These are phyloP conservation scores for Dichetophora obliterata DNA, from an alignment of 2,888 invertebrate genomes.

Conservation along the genomic window DNA sequence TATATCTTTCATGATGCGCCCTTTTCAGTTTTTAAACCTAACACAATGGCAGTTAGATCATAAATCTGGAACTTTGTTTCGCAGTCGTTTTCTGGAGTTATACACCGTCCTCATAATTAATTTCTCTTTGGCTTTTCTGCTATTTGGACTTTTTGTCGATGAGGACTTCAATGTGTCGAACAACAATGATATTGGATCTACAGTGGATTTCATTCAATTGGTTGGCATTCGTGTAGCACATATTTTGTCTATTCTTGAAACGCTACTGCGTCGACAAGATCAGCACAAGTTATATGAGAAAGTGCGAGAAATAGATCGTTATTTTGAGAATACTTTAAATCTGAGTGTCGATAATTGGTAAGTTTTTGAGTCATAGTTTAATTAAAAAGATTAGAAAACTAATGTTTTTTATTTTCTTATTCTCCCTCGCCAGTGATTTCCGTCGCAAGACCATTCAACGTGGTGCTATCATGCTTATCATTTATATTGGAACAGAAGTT, in stretches of 20 bases:
- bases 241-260: conserved; percentile 58
- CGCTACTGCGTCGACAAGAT: conserved; percentile 53
- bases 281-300: conserved; percentile 53
- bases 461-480: conserved; percentile 50
- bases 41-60: conserved; percentile 53
- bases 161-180: conserved; percentile 36
- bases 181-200: conserved; percentile 54
- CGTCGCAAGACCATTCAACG: conserved; percentile 44
- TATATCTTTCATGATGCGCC: conserved; percentile 49
- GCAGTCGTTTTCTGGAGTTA: conserved; percentile 53
- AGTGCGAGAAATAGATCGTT: conserved; percentile 60
- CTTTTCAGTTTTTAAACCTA: conserved; percentile 55
- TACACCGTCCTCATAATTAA: conserved; percentile 53
- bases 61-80: conserved; percentile 46
- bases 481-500: conserved; percentile 55
- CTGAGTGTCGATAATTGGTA: conserved; percentile 54
- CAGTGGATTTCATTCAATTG: conserved; percentile 64
- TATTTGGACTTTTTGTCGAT: conserved; percentile 54
- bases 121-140: conserved; percentile 47
- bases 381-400: neutral
- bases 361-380: conserved; percentile 2
- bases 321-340: conserved; percentile 59
- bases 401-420: neutral
- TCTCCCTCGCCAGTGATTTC: conserved; percentile 42
- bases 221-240: conserved; percentile 63